phyloP scores from a whole-genome alignment of 2,888 invertebrate genomes.

The Netelia fuscicornis region DNA sequence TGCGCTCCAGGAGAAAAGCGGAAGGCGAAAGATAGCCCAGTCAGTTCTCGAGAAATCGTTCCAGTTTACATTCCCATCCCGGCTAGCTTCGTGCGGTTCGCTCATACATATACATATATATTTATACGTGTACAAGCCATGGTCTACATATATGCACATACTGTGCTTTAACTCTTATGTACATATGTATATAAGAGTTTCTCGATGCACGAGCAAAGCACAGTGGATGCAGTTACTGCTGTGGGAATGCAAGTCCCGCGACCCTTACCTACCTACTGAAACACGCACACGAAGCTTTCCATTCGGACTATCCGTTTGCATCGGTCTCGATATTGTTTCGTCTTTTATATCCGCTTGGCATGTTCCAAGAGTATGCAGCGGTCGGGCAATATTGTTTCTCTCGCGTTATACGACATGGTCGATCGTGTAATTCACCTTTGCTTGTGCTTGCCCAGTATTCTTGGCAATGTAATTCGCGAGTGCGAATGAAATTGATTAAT shows the following conservation, averaged over 20 bases:
- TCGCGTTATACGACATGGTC: slow-evolving; percentile 2
- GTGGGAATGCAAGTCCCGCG: slow-evolving; percentile 50
- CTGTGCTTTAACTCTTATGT: slow-evolving; percentile 25
- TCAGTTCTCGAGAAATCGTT: slow-evolving; percentile 74
- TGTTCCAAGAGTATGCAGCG: slow-evolving; percentile 43
- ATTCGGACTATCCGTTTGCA: slow-evolving; percentile 7
- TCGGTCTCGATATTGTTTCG: slow-evolving; percentile 56
- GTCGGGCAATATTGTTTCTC: slow-evolving; percentile 42
- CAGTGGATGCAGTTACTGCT: slow-evolving; percentile 11
- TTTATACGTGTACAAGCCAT: no score
- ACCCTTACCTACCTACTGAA: slow-evolving; percentile 20
- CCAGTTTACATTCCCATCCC: slow-evolving; percentile 66
- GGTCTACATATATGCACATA: background rate
- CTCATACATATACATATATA: background rate
- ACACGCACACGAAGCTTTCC: background rate
- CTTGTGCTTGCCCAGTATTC: background rate
- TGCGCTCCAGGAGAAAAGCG: slow-evolving; percentile 45
- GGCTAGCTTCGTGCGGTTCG: slow-evolving; percentile 43
- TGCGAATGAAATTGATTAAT: background rate
- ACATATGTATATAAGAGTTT: slow-evolving; percentile 9
- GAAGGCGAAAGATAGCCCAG: slow-evolving; percentile 60
- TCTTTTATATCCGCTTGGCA: slow-evolving; percentile 17
- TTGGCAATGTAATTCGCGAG: background rate
- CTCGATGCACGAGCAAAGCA: slow-evolving; percentile 22
- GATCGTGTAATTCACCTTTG: background rate